These are phyloP conservation scores for Noctua janthe DNA, from an alignment of 2,888 invertebrate genomes.

Conservation along the genomic window DNA sequence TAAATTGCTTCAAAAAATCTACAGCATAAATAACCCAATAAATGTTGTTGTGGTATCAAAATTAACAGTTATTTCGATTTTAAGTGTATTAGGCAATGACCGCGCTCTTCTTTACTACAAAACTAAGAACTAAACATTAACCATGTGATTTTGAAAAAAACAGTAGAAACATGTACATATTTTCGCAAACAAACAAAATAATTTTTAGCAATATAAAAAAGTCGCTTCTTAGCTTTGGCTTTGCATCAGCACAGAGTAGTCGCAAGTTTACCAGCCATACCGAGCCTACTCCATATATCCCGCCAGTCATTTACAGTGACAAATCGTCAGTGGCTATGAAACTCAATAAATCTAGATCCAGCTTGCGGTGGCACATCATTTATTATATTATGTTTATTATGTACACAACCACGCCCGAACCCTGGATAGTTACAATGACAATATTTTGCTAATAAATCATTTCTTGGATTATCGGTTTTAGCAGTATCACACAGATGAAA, in stretches of 20 bases:
- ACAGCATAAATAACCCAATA: not conserved
- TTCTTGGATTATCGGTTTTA: not conserved
- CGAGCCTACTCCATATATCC: conserved; percentile 35
- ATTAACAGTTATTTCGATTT: not conserved
- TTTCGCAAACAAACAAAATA: not conserved
- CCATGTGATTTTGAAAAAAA: not conserved
- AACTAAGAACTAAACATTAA: not conserved
- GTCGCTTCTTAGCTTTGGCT: not conserved
- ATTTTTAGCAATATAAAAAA: not conserved
- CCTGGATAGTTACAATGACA: not conserved
- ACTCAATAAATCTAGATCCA: conserved; percentile 60
- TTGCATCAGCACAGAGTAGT: conserved; percentile 1
- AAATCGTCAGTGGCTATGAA: conserved; percentile 55
- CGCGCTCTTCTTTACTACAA: not conserved
- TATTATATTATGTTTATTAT: conserved; percentile 40
- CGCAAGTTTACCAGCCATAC: conserved; percentile 2
- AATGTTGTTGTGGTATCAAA: not conserved
- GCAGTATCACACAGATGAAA: not conserved
- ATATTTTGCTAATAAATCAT: conserved; percentile 2
- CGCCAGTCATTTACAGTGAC: conserved; percentile 54
- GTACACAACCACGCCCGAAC: not conserved
- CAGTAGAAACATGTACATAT: not conserved
- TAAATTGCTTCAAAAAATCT: not conserved
- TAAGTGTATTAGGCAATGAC: not conserved
- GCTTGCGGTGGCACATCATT: conserved; percentile 46